phyloP scores from a whole-genome alignment of 53 echinoderm and acorn worm genomes.

The Zoroaster sp. region DNA sequence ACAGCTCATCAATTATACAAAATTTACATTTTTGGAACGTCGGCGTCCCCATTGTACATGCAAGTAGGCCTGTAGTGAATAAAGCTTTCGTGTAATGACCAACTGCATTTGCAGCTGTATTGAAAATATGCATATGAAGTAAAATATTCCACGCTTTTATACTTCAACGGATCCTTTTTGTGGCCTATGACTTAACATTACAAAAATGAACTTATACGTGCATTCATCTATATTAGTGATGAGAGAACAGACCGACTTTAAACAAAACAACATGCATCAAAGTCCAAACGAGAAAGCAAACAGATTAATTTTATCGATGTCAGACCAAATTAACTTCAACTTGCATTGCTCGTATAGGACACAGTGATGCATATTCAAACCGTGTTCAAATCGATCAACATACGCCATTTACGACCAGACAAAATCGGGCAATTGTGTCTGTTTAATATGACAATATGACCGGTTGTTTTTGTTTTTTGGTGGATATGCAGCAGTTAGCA shows the following conservation, averaged over 20 bases:
- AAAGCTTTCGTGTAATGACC: too few species aligned
- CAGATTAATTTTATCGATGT: conserved; percentile 1
- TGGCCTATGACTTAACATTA: not conserved
- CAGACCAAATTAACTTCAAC: not conserved
- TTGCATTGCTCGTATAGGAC: not conserved
- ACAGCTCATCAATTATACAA: not conserved
- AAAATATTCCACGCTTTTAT: too few species aligned
- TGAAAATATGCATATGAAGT: too few species aligned
- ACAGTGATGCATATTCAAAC: not conserved
- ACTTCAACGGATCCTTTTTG: too few species aligned
- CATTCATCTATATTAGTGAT: not conserved
- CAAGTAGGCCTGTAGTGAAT: not conserved
- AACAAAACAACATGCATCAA: not conserved
- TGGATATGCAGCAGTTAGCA: not conserved
- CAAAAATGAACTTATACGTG: not conserved
- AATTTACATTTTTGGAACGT: not conserved
- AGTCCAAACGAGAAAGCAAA: not conserved
- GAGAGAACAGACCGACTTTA: not conserved
- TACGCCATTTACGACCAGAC: not conserved
- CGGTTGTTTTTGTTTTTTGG: not conserved
- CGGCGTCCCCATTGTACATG: not conserved
- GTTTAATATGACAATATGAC: not conserved
- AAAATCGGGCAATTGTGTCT: not conserved
- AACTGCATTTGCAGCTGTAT: too few species aligned
- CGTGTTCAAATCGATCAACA: not conserved